Percentiles rank a stretch among this genome's conserved stretches.
Conservation (phyloP, 2,113 vertebrate species). For the Malurus melanocephalus region DNA sequence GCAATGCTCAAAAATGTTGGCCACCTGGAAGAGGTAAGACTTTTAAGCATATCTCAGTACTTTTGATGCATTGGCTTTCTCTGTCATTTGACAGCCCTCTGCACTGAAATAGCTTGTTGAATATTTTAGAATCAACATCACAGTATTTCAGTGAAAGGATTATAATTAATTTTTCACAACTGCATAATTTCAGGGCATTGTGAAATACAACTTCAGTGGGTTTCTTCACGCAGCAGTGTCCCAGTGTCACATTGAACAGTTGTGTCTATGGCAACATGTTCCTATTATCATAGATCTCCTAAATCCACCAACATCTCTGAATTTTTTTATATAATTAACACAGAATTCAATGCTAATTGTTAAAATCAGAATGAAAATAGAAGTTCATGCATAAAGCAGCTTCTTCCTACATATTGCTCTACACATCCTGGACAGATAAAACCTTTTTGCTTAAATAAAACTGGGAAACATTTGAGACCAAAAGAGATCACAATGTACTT, state of each 20-base stretch:
- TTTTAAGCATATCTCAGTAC: not conserved
- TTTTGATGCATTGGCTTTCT: not conserved
- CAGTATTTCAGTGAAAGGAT: constrained; percentile 20
- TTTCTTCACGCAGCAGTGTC: constrained; percentile 40
- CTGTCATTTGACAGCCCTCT: constrained; percentile 29
- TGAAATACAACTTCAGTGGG: constrained; percentile 53
- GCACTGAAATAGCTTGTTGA: constrained; percentile 9
- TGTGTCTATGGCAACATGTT: constrained; percentile 71
- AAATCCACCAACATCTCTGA: constrained; percentile 33
- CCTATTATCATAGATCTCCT: constrained; percentile 50
- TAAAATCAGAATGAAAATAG: constrained; percentile 42
- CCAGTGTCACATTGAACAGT: constrained; percentile 47
- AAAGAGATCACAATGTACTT: not conserved
- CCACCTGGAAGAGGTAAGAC: constrained; percentile 9
- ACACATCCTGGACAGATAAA: not conserved
- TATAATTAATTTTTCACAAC: constrained; percentile 64
- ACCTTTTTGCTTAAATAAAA: not conserved
- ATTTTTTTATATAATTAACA: constrained; percentile 40
- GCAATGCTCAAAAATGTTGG: not conserved
- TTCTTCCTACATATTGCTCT: not conserved
- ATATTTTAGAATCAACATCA: constrained; percentile 37
- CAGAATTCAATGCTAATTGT: constrained; percentile 16
- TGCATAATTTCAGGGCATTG: constrained; percentile 37
- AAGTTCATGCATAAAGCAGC: not conserved
- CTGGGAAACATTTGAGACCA: not conserved